These are phyloP conservation scores for Eudasyphora cyanicolor DNA, from an alignment of 2,888 invertebrate genomes.

Conservation along the genomic window DNA sequence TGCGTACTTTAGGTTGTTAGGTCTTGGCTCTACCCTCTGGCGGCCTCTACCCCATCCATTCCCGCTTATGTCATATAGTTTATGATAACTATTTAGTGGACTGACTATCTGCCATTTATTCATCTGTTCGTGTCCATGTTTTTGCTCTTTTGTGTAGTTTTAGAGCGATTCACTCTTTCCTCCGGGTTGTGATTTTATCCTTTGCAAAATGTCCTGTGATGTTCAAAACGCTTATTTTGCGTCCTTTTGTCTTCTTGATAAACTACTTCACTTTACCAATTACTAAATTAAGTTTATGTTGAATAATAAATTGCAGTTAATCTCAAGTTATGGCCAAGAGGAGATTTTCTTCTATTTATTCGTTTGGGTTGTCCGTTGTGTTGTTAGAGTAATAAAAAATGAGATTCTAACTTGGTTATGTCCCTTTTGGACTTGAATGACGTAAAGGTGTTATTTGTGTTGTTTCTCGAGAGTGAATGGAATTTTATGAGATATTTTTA, in stretches of 20 bases:
- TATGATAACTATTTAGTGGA: slow-evolving; percentile 46
- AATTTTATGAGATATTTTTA: too few relatives aligned
- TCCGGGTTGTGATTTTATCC: not conserved
- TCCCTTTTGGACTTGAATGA: not conserved
- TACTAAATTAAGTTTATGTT: slow-evolving; percentile 48
- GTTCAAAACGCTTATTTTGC: not conserved
- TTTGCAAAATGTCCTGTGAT: not conserved
- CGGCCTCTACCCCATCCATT: too few relatives aligned
- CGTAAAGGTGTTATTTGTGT: not conserved
- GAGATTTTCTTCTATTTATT: slow-evolving; percentile 7
- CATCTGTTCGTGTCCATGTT: not conserved
- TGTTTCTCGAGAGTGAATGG: too few relatives aligned
- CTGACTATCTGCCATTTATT: slow-evolving; percentile 24
- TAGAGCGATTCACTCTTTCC: not conserved
- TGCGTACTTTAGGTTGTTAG: not conserved
- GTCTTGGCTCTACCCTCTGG: not conserved
- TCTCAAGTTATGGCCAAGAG: slow-evolving; percentile 24
- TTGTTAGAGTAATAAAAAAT: not conserved
- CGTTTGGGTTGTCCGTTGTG: not conserved
- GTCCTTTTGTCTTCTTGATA: slow-evolving; percentile 20
- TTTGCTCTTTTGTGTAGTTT: not conserved
- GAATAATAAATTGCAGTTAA: slow-evolving; percentile 43
- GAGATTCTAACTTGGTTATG: not conserved
- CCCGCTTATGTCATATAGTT: slow-evolving; percentile 44
- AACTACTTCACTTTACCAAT: slow-evolving; percentile 44